phyloP scores from a whole-genome alignment of 1,140 invertebrate genomes.

The Drosophila ercepeae region DNA sequence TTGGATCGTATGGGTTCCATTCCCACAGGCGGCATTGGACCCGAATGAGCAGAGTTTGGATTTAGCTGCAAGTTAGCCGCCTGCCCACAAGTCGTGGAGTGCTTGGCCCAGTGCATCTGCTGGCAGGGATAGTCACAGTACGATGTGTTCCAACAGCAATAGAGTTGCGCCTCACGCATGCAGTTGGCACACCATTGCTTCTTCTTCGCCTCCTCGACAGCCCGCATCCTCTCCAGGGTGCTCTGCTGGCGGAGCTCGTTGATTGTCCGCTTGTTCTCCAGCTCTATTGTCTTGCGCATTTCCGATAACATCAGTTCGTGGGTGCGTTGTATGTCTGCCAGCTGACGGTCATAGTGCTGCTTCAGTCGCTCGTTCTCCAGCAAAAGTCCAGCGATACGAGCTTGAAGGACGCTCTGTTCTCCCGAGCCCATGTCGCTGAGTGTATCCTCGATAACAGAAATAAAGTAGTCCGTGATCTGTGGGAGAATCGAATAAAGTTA shows the following conservation, averaged over 20 bases:
- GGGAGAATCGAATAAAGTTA: no score
- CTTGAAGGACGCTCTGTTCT: slow-evolving; percentile 84
- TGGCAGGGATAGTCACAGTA: slow-evolving; percentile 96
- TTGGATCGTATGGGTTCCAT: slow-evolving; percentile 11
- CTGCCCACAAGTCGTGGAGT: slow-evolving; percentile 83
- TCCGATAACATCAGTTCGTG: slow-evolving; percentile 84
- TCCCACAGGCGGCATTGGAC: neutral
- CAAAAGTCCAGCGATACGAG: slow-evolving; percentile 85
- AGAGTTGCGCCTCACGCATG: slow-evolving; percentile 93
- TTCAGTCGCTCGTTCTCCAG: slow-evolving; percentile 88
- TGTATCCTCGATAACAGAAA: slow-evolving; percentile 86
- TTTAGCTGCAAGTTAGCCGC: slow-evolving; percentile 11
- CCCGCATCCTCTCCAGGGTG: slow-evolving; percentile 87
- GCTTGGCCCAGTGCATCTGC: slow-evolving; percentile 88
- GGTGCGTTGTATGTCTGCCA: slow-evolving; percentile 84
- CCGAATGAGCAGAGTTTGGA: neutral
- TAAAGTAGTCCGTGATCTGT: slow-evolving; percentile 85
- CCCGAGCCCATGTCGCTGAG: slow-evolving; percentile 84
- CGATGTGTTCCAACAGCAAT: slow-evolving; percentile 97
- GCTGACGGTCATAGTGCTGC: slow-evolving; percentile 85
- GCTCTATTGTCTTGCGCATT: slow-evolving; percentile 87
- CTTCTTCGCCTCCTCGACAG: slow-evolving; percentile 90
- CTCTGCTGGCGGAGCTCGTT: slow-evolving; percentile 86
- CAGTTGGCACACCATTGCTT: slow-evolving; percentile 96
- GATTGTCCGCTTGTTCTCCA: slow-evolving; percentile 87